Evolutionary conservation across 1,140 invertebrate species (phyloP), one percentile per base, ranked within the genome.

Genomic region (Daktulosphaira vitifoliae): DNA sequence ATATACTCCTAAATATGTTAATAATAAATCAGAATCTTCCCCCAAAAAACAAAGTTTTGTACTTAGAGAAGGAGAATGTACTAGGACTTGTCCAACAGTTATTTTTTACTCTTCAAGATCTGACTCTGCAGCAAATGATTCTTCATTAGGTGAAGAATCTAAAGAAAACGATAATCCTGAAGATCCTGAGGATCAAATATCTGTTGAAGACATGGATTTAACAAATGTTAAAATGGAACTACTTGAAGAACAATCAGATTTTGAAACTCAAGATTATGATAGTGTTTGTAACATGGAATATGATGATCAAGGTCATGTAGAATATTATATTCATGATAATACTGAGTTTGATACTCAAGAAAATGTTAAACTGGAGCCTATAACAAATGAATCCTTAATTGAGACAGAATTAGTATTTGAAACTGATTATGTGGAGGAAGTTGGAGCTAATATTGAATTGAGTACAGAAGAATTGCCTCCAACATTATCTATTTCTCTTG

Each of bases 1-100:
- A 22, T 66, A 66, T 66, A 69, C 68, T 23, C 49, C 66, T 8
- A 70, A 68, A 52, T 65, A 67, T 44, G 52, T 67, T 15, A 65
- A 70, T 15, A 81, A 80, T 0, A 82, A 79, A 68, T 80, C 80
- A 1, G 74, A 81, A 73, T 75, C 81, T 0, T 80, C 74, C 15
- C 76, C 80, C 65, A 83, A 79, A 15, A 78, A 81, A 0, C 77
- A 33, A 73, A 59, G 71, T 74, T 20, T 73, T 76, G 72, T 75
- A 77, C 8, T 73, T 73, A 39, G 77, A 80, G 70, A 72, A 64
- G 67, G 75, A 67, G 74, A 48, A 29, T 48, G 56, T 5, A 29
- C 62, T 11, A 66, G 49, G 51, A 44, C 54, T 13, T 56, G 52
- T 48, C 16, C 33, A 16, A 62, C 42, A 20, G 46, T 25, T 62